phyloP scores from a whole-genome alignment of 1,140 invertebrate genomes.

The Ooceraea biroi region DNA sequence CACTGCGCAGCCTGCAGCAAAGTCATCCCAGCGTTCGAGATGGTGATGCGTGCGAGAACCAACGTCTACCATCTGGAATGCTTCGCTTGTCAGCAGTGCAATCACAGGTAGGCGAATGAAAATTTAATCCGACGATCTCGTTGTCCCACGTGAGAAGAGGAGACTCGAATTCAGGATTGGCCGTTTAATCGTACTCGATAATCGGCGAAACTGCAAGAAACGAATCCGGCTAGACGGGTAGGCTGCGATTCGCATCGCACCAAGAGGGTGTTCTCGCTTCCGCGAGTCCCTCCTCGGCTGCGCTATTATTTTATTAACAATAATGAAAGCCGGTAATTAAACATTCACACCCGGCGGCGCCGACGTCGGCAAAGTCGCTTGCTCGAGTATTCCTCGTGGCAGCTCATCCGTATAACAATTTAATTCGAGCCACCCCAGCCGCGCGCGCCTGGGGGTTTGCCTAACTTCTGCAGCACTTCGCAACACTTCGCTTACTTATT shows the following conservation, averaged over 20 bases:
- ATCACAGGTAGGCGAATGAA: slow-evolving; percentile 92
- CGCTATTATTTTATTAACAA: slow-evolving; percentile 80
- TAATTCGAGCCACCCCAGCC: slow-evolving; percentile 81
- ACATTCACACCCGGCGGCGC: slow-evolving; percentile 80
- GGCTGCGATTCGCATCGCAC: slow-evolving; percentile 31
- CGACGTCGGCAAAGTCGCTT: slow-evolving; percentile 72
- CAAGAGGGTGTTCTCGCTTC: slow-evolving; percentile 14
- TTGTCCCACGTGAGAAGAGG: neutral
- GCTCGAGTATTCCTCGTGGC: slow-evolving; percentile 81
- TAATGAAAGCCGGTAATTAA: slow-evolving; percentile 81
- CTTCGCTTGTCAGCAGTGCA: slow-evolving; percentile 98
- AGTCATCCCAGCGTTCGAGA: slow-evolving; percentile 98
- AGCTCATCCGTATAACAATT: slow-evolving; percentile 86
- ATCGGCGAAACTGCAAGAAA: neutral
- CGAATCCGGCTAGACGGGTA: neutral
- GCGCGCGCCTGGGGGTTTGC: slow-evolving; percentile 69
- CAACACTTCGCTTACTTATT: slow-evolving; percentile 86
- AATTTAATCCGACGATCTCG: neutral
- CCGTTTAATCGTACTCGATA: neutral
- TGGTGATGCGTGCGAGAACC: slow-evolving; percentile 97
- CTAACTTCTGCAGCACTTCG: slow-evolving; percentile 82
- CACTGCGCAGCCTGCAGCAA: slow-evolving; percentile 97
- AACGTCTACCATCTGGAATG: slow-evolving; percentile 98
- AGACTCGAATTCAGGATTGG: neutral
- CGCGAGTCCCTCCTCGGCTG: neutral